Base-by-base conservation (phyloP, 2,113 vertebrate genomes). In the Ibidorhyncha struthersii region DNA sequence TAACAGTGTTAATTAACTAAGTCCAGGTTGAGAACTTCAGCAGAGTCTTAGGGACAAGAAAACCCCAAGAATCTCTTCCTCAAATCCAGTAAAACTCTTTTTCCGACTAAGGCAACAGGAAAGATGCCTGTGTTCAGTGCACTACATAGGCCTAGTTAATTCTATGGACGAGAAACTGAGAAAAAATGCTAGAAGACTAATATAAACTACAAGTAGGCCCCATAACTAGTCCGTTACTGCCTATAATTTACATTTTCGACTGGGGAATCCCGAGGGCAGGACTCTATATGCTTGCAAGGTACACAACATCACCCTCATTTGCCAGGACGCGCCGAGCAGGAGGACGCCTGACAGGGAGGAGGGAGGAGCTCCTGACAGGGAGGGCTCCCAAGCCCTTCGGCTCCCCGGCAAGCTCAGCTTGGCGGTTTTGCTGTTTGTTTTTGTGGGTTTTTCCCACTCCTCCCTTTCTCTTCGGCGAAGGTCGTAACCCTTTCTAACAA, bases 221-320 rank as follows among this genome's bases (percentile, higher is more conserved):
- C 16, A 13, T 5, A 82, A 62, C 41, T 14, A 80, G 4, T 8
- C 49, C 36, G 14, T 10, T 23, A 45, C 72, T 13, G 21, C 10
- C 49, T 21, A 3, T 7, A 52, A 56, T 15, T 55, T 17, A 32
- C 19, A 23, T 14, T 12, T 22, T 16, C 1, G 4, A 36, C 34
- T 3, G 2, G 27, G 8, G 19, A 49, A 34, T 22, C 32, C n/a
- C 2, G 22, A 38, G 6, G 14, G 19, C 53, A 61, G 40, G 26
- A 29, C 29, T 43, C 29, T 5, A 10, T 2, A 32, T 1, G 8
- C 36, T 62, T 8, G 6, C 21, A 58, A 63, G 12, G 13, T 23
- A 10, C 4, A 27, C 3, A 34, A 7, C 30, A 2, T 0, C 62
- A 18, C 3, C 5, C 7, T 11, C 14, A 6, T 34, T 29, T 2